A percentile compares a stretch with the other conserved stretches of the same genome.
Evolutionary conservation across 2,888 invertebrate species (phyloP).

Genomic region (Stenichneumon culpator): DNA sequence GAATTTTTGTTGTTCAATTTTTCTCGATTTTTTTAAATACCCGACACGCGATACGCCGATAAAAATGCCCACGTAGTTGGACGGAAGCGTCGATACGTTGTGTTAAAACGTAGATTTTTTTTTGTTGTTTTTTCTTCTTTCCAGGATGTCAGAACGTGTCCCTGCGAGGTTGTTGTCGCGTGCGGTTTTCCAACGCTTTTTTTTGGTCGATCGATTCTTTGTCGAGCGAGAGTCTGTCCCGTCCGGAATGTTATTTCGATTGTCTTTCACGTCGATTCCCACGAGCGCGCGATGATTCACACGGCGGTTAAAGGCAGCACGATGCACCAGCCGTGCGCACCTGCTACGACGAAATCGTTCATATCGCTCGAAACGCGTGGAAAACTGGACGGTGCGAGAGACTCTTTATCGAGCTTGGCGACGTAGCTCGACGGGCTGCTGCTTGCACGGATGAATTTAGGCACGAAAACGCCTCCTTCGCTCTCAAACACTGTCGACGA

Average conservation of each 20-base stretch:
- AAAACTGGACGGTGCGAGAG: not conserved
- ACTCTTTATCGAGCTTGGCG: slow-evolving; percentile 4
- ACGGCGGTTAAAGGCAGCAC: not conserved
- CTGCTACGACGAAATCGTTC: slow-evolving; percentile 15
- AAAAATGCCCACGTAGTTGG: not conserved
- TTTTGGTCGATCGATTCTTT: not conserved
- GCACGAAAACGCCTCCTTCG: not conserved
- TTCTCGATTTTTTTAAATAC: not conserved
- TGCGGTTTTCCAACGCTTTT: not conserved
- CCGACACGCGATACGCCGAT: not conserved
- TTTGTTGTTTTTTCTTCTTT: not conserved
- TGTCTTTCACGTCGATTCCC: not conserved
- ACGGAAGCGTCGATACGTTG: slow-evolving; percentile 1
- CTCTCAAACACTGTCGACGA: not conserved
- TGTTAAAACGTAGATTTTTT: not conserved
- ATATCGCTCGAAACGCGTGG: slow-evolving; percentile 15
- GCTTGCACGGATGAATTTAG: not conserved
- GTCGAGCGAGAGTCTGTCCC: not conserved
- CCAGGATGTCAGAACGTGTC: not conserved
- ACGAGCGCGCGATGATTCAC: slow-evolving; percentile 8
- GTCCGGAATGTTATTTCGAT: not conserved
- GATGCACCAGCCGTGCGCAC: slow-evolving; percentile 22
- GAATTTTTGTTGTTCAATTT: no score
- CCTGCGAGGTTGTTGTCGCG: not conserved
- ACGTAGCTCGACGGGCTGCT: not conserved